A percentile compares a stretch with the other conserved stretches of the same genome.
phyloP scores from a whole-genome alignment of 2,113 vertebrate genomes.

The Mungos mungo region DNA sequence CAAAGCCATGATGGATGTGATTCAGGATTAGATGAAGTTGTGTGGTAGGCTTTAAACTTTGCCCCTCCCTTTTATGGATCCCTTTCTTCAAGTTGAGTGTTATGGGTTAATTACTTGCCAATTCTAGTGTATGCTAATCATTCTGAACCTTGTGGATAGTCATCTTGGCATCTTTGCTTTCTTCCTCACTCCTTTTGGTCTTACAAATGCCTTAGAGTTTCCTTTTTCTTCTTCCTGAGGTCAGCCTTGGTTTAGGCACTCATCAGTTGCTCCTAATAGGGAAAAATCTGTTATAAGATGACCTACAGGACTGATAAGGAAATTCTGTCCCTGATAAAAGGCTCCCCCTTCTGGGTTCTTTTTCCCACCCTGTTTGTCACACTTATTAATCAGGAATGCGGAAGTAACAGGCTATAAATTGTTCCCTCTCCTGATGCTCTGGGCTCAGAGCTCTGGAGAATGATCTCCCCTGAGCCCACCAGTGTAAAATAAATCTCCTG shows the following conservation, averaged over 20 bases:
- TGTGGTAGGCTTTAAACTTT: neutral
- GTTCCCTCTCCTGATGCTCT: no score
- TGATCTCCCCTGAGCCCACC: no score
- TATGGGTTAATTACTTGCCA: neutral
- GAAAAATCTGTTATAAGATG: no score
- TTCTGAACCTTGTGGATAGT: neutral
- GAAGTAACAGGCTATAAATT: no score
- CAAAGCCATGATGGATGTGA: neutral
- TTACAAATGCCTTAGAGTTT: neutral
- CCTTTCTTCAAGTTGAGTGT: neutral
- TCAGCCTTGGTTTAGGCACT: neutral
- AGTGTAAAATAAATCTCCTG: no score
- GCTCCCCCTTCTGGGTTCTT: no score
- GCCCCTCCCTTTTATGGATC: neutral
- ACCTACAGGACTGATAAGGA: no score
- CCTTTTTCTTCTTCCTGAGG: neutral
- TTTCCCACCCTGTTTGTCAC: no score
- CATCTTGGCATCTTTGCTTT: neutral
- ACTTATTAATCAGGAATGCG: no score
- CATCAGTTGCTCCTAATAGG: neutral
- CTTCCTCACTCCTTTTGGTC: neutral
- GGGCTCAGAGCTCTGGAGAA: no score
- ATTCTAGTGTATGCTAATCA: neutral
- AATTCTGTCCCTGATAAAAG: no score
- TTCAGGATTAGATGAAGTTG: neutral